Evolutionary conservation across 2,888 invertebrate species (phyloP), one percentile per base, ranked within the genome.

Genomic region (Eudemis profundana): DNA sequence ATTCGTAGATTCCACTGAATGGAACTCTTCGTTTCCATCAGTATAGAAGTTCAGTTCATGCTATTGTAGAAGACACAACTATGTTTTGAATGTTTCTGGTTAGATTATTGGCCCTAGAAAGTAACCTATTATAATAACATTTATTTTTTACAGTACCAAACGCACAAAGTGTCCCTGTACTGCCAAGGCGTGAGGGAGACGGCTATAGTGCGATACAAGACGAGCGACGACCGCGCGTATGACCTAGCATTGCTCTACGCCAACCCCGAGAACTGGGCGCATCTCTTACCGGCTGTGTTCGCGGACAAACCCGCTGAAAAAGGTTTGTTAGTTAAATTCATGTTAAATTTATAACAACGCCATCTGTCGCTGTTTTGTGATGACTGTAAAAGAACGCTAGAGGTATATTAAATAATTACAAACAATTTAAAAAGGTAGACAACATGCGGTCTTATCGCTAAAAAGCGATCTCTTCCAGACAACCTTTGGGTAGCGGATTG

Each of bases 161-260:
- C 72, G 0, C 75, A 84, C 73, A 89, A 89, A 68, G 78, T 91
- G 4, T 87, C 89, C 0, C 66, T 93, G 4, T 91, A 86, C 79
- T 87, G 89, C 71, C 83, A 81, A 56, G 88, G 87, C 2, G 81
- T 84, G 69, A 83, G 72, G 33, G 87, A 87, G 76, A 85, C 87
- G 0, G 92, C 93, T 0, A 87, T 87, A 74, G 87, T 93, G 3
- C 79, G 92, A 1, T 93, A 89, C 79, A 90, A 90, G 78, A 87
- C 90, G 0, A 72, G 81, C 0, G 88, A 91, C 69, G 87, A 89
- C 67, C 84, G 82, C 51, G 89, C 92, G 0, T 93, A 87, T 69
- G 93, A 93, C 77, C 71, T 93, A 14, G 93, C 93, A 0, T 68
- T 93, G 8, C 70, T 93, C 1, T 87, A 85, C 73, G 83, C 86